Evolutionary conservation across 2,797 vertebrate species (phyloP), one percentile per base, ranked within the genome.

Genomic region (Phyllotis vaccarum): DNA sequence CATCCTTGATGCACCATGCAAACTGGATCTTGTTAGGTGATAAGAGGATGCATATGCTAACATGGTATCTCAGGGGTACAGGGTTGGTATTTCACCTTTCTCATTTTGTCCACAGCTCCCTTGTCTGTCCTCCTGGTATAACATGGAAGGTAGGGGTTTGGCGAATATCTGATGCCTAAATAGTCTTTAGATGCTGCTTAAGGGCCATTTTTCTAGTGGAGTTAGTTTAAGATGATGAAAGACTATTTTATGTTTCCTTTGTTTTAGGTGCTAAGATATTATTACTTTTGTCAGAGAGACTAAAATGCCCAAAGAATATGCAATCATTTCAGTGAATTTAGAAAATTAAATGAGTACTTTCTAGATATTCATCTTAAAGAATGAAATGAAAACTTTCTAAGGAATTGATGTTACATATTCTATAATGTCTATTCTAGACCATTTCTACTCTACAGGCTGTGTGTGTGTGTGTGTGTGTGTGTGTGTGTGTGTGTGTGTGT

Each of bases 251-350:
- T 17, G 58, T 52, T 37, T 79, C 14, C 31, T 72, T 91, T 52
- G 58, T 89, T 16, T 90, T 87, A 83, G 80, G 12, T 13, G 46
- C 22, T 54, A 54, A 40, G 7, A 64, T 70, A 14, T 22, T 24
- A 66, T 46, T 66, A 5, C 46, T 95, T 89, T 94, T 76, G 24
- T 91, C 34, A 95, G 68, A 12, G 6, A 93, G 40, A 72, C 62
- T 70, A 58, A 87, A 93, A 91, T 22, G 6, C 3, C 40, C 40
- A 93, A 14, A 82, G 68, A 82, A 86, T 68, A 74, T 16, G 62
- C 13, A 82, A 52, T 17, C 9, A 64, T 89, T 31, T 89, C 37
- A 90, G 46, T 86, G 90, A 90, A 56, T 79, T 86, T 49, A 80
- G 22, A 37, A 43, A 40, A 68, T 70, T 12, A 29, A 66, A 81